Percentiles rank a stretch among this genome's conserved stretches.
Evolutionary conservation across 2,888 invertebrate genomes (phyloP).

Genomic region (Perizoma flavofasciatum): DNA sequence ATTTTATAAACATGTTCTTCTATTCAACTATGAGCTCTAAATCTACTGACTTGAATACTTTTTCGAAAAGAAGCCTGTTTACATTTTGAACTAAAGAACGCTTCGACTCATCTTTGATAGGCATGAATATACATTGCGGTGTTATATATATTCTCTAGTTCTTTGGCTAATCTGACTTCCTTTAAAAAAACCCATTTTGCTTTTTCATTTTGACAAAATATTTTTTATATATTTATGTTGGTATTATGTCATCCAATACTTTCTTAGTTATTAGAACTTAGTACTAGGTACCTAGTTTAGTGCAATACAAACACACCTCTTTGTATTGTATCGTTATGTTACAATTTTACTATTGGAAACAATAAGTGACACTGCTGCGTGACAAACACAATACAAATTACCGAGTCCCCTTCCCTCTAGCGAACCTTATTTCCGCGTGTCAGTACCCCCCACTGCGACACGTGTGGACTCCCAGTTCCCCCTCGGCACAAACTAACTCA

Average conservation of each 20-base stretch:
- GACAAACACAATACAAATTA: slow-evolving; percentile 28
- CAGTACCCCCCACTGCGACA: slow-evolving; percentile 31
- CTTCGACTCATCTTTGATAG: slow-evolving; percentile 15
- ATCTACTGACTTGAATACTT: slow-evolving; percentile 40
- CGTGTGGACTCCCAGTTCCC: slow-evolving; percentile 28
- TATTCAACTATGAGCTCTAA: slow-evolving; percentile 57
- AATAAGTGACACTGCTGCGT: slow-evolving; percentile 19
- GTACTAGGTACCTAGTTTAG: too few relatives aligned
- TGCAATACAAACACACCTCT: too few relatives aligned
- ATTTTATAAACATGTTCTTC: slow-evolving; percentile 44
- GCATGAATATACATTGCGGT: slow-evolving; percentile 1
- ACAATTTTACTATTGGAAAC: slow-evolving; percentile 7
- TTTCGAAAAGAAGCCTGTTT: slow-evolving; percentile 51
- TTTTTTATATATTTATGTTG: background rate
- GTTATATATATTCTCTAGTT: background rate
- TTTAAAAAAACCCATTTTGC: too few relatives aligned
- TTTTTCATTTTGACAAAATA: slow-evolving; percentile 10
- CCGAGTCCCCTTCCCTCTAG: slow-evolving; percentile 27
- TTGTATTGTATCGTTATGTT: background rate
- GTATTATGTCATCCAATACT: background rate
- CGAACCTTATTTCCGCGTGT: slow-evolving; percentile 31
- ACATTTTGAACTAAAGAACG: slow-evolving; percentile 49
- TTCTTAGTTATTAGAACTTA: too few relatives aligned
- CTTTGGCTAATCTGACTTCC: background rate
- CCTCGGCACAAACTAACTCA: slow-evolving; percentile 28